Conservation (phyloP, 2,797 vertebrate species). For the Thaleichthys pacificus region DNA sequence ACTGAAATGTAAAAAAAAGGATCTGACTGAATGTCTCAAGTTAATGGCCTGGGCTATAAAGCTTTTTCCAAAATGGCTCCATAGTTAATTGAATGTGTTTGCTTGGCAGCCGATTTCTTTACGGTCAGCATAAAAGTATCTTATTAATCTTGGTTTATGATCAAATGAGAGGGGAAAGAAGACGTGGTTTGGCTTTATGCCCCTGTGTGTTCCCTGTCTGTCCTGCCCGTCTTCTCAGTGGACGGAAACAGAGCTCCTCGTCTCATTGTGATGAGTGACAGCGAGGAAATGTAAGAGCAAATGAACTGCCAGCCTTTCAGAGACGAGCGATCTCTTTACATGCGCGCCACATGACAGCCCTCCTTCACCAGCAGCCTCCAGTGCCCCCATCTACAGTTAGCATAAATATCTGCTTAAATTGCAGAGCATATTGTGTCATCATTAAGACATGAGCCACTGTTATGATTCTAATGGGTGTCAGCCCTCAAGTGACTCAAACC, state of each 20-base stretch:
- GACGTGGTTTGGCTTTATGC: slow-evolving; percentile 7
- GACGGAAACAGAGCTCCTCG: neutral
- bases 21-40: slow-evolving; percentile 41
- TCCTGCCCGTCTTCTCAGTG: neutral
- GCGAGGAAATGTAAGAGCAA: slow-evolving; percentile 16
- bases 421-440: slow-evolving; percentile 29
- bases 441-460: slow-evolving; percentile 22
- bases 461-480: slow-evolving; percentile 12
- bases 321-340: neutral
- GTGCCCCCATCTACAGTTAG: neutral
- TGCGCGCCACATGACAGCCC: neutral
- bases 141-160: slow-evolving; percentile 30
- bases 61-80: slow-evolving; percentile 11
- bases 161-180: slow-evolving; percentile 7
- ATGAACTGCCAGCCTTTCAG: slow-evolving; percentile 1
- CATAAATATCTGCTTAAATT: slow-evolving; percentile 28
- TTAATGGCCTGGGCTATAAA: slow-evolving; percentile 58
- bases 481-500: slow-evolving; percentile 9
- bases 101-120: slow-evolving; percentile 35
- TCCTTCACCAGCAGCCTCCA: slow-evolving; percentile 1
- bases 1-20: slow-evolving; percentile 49
- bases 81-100: slow-evolving; percentile 61
- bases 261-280: slow-evolving; percentile 35
- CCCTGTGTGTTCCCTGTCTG: neutral
- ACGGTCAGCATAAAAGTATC: slow-evolving; percentile 54